Evolutionary conservation across 2,888 invertebrate species (phyloP), one percentile per base, ranked within the genome.

Genomic region (Sycophila texana): DNA sequence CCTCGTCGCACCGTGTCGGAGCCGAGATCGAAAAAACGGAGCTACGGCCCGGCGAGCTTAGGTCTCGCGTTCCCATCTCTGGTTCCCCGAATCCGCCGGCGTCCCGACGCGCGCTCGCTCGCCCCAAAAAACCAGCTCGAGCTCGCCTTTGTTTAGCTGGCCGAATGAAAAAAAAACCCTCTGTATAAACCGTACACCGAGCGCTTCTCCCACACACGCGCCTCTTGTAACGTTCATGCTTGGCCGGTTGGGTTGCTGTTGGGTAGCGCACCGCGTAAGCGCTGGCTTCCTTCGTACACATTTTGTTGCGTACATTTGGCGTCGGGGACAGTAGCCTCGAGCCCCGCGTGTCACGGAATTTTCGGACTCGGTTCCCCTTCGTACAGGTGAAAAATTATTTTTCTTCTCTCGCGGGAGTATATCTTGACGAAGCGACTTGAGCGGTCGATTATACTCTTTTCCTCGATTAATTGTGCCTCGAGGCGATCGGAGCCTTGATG

Each of bases 81-180:
- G 71, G 76, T 85, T 85, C 84, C 82, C 67, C 81, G 84, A 85
- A 84, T 82, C 83, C 81, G 83, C 83, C 84, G 83, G 83, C 79
- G 82, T 73, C 82, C 61, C 70, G 70, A 61, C 63, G 68, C 63
- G 68, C 65, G 0, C 66, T 49, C 18, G 53, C 61, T 76, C 70
- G n/a, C 53, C 53, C 53, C n/a, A 26, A 70, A 78, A 81, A 84
- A 76, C 73, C 83, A 82, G 81, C 80, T 61, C 72, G 67, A 82
- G 82, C 80, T 82, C 79, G 80, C 82, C 83, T 84, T 85, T 83
- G 85, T 83, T 82, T 82, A 79, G 61, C 79, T 60, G 73, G 39
- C 58, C 47, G 26, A 76, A 10, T 39, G 39, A 79, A 60, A 68
- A 66, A 65, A 16, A 71, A 73, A 65, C 16, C 39, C 67, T 66